Conservation (phyloP, 2,113 vertebrate species). For the Lutjanus erythropterus region DNA sequence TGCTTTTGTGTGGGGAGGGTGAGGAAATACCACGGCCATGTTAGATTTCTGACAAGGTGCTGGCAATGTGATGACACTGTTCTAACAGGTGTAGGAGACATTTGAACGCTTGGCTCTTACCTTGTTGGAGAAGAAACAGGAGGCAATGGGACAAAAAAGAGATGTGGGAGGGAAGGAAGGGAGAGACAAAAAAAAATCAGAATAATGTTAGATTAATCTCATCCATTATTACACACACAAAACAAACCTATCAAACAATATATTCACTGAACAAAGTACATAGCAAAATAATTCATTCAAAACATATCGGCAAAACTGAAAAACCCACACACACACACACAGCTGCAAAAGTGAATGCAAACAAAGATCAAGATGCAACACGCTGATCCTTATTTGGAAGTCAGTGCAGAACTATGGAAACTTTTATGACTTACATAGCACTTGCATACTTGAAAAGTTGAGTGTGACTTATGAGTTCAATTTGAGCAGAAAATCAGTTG, state of each 20-base stretch:
- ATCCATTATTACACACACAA: neutral
- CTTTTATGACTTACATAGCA: neutral
- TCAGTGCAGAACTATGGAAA: neutral
- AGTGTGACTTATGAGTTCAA: neutral
- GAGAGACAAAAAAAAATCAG: neutral
- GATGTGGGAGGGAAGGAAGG: neutral
- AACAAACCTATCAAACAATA: neutral
- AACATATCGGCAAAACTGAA: too few relatives aligned
- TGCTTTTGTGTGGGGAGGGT: neutral
- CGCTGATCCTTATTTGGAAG: neutral
- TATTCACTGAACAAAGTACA: neutral
- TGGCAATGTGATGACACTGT: slow-evolving; percentile 32
- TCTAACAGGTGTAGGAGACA: slow-evolving; percentile 24
- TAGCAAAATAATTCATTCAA: neutral
- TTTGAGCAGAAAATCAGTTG: neutral
- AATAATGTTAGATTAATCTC: slow-evolving; percentile 12
- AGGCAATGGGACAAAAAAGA: neutral
- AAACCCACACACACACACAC: neutral
- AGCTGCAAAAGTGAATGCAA: neutral
- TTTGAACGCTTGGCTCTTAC: slow-evolving; percentile 65
- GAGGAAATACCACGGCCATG: neutral
- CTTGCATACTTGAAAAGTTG: neutral
- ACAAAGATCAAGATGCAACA: neutral
- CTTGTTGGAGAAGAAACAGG: slow-evolving; percentile 58
- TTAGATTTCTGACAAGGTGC: slow-evolving; percentile 39